Base-by-base conservation (phyloP, 2,797 vertebrate genomes). In the Aselliscus stoliczkanus region DNA sequence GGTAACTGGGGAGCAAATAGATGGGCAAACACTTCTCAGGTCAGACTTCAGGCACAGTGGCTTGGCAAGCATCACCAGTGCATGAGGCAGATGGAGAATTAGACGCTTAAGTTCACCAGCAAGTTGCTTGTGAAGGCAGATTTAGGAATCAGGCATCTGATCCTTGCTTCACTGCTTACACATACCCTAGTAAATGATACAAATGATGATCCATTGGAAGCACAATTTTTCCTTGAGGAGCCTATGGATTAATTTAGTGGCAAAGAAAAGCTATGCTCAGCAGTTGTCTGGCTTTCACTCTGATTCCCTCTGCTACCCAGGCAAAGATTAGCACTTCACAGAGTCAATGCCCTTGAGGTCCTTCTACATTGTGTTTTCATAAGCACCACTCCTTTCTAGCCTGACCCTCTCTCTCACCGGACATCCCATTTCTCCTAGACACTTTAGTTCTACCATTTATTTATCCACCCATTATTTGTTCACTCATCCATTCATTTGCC, bases 71-170 rank as follows among this genome's bases (percentile, higher is more conserved):
- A 10, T 27, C 72, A 52, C 62, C 50, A 23, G 4, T 34, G 27
- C 62, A 14, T 1, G 15, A 47, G 31, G 13, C 52, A 58, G 29
- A 27, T 62, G 92, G 88, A 83, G n/a, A 65, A 90, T 29, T 47
- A 88, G 75, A 62, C 3, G 42, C 54, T 72, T 15, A 29, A 42
- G 62, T 47, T 93, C 60, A 56, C 21, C 14, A 56, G 89, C 72
- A 81, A 97, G 67, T 73, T 86, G 62, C 85, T 89, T 87, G 84
- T 29, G 70, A 80, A 95, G 62, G 94, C 90, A 93, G 70, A 67
- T 77, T 96, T 92, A 58, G 73, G 87, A 69, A 52, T 44, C 92
- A 75, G 37, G 11, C 50, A 11, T 67, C 67, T 27, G 83, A 72
- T 65, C 31, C 54, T 65, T 25, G 34, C 56, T n/a, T 93, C 84